Conservation (phyloP, 2,113 vertebrate species). For the Apus apus region DNA sequence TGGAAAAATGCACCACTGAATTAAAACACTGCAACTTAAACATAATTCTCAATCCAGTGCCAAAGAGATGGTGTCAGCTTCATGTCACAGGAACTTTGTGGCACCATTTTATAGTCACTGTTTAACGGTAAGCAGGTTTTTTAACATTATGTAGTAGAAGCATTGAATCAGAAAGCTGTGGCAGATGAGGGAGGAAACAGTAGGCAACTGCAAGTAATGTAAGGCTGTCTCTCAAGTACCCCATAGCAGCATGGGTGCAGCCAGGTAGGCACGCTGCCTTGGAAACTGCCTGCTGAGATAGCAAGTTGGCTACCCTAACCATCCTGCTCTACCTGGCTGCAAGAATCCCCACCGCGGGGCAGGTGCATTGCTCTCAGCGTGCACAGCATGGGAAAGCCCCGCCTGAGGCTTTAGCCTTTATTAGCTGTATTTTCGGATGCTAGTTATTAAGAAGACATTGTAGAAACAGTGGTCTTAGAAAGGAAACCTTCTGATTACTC, state of each 20-base stretch:
- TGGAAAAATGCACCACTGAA: neutral
- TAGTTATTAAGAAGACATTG: neutral
- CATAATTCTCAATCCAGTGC: neutral
- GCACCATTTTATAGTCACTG: neutral
- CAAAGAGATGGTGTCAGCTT: neutral
- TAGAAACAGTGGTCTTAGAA: neutral
- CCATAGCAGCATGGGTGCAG: neutral
- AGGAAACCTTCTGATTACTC: neutral
- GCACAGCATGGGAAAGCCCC: neutral
- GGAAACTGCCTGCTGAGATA: neutral
- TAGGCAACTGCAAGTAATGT: accelerated
- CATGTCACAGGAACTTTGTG: neutral
- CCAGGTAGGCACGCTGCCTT: neutral
- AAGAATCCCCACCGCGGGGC: neutral
- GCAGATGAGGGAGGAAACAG: neutral
- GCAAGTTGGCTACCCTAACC: neutral
- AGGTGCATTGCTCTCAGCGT: accelerated
- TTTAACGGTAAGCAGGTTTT: neutral
- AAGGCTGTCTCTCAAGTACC: neutral
- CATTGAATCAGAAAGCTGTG: neutral
- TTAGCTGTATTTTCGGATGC: neutral
- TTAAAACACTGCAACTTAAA: neutral
- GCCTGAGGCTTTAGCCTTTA: neutral
- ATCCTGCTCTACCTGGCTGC: neutral
- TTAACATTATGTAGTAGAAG: neutral